Evolutionary conservation across 2,113 vertebrate genomes (phyloP).

Genomic region (Nycticryphes semicollaris): DNA sequence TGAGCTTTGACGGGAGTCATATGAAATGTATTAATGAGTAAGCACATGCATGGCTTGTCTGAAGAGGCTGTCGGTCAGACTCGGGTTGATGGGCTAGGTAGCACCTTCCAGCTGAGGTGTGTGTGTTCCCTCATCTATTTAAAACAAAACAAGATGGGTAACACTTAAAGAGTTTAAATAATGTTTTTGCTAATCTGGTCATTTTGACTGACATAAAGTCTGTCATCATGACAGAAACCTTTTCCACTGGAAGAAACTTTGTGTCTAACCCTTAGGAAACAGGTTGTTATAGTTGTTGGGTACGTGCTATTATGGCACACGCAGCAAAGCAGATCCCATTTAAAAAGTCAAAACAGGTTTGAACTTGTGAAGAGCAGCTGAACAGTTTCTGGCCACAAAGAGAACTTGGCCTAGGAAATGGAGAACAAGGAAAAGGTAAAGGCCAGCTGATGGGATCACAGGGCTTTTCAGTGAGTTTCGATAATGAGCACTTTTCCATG

Average conservation of each 20-base stretch:
- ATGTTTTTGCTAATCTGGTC: background rate
- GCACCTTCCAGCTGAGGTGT: background rate
- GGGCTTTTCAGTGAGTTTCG: background rate
- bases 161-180: background rate
- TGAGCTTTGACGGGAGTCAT: background rate
- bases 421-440: background rate
- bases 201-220: background rate
- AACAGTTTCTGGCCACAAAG: background rate
- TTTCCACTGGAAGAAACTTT: background rate
- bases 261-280: background rate
- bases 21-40: background rate
- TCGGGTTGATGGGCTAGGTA: background rate
- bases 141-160: background rate
- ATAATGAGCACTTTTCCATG: background rate
- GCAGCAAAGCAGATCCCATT: background rate
- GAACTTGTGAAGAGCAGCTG: background rate
- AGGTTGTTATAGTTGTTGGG: background rate
- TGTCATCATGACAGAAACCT: background rate
- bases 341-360: background rate
- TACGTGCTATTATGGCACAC: background rate
- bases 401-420: background rate
- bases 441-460: background rate
- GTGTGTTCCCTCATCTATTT: background rate
- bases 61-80: background rate
- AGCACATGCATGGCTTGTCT: background rate